phyloP scores from a whole-genome alignment of 2,113 vertebrate species.

The Protobothrops mucrosquamatus region DNA sequence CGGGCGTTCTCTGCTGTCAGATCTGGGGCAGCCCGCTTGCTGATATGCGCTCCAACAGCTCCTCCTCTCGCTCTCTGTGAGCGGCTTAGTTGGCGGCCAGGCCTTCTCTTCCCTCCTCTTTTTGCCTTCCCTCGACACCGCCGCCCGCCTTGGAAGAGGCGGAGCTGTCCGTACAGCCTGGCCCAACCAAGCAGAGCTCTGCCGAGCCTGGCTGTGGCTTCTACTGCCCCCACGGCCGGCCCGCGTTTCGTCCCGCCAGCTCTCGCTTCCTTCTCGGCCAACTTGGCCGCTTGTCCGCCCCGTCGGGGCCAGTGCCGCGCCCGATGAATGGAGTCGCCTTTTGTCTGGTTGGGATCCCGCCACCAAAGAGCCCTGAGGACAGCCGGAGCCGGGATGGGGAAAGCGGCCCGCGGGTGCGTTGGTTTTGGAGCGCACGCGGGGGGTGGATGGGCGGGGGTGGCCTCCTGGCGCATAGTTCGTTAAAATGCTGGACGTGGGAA shows the following conservation, averaged over 20 bases:
- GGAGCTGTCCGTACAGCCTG: conserved; percentile 5
- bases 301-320: conserved; percentile 62
- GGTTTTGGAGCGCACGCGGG: not conserved
- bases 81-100: conserved; percentile 10
- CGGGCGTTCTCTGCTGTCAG: not conserved
- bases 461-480: not conserved
- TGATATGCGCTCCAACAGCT: not conserved
- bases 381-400: conserved; percentile 18
- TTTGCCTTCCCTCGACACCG: not conserved
- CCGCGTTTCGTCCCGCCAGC: not conserved
- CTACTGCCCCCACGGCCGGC: not conserved
- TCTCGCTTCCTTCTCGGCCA: not conserved
- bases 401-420: not conserved
- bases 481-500: not conserved
- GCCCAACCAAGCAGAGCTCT: not conserved
- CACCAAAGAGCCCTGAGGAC: conserved; percentile 59
- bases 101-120: not conserved
- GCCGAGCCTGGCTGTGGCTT: not conserved
- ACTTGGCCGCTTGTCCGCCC: conserved; percentile 18
- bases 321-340: conserved; percentile 99
- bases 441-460: not conserved
- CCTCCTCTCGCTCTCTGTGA: not conserved
- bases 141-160: conserved; percentile 22
- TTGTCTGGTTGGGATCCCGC: conserved; percentile 97
- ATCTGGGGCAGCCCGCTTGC: not conserved